Evolutionary conservation across 2,797 vertebrate species (phyloP), one percentile per base, ranked within the genome.

Genomic region (Florisuga fusca): DNA sequence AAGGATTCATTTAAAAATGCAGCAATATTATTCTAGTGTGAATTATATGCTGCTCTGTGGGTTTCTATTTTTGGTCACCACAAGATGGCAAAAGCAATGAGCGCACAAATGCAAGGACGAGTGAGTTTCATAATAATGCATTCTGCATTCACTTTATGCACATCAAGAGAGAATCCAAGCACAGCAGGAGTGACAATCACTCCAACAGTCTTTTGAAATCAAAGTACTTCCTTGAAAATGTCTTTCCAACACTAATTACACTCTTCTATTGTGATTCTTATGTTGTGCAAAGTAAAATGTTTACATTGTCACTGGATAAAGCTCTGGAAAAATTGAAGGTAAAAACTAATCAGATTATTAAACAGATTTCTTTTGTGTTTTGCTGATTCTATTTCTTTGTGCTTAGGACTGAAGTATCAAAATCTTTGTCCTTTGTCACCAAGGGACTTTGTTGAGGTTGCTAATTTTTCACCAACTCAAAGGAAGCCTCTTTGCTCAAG

Each of bases 71-170:
- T 95, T 94, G 94, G 55, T 96, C 83, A 93, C 94, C 93, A 92
- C 92, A 95, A 96, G 92, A 95, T 94, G 96, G 92, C 95, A 96
- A 97, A 88, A 97, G 92, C 79, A 95, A 93, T 89, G 91, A 96
- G 64, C 62, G 33, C 90, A 91, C 51, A 92, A 95, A 95, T 77
- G 75, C 84, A 94, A 92, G 89, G 79, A 79, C 20, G 36, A 96
- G 55, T 67, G 91, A 84, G 83, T 95, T 96, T 93, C 84, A 78
- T 96, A 94, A 94, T 92, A 93, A 93, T 88, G 67, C 3, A 0
- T 84, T 92, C 68, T 95, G 75, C 84, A 69, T 94, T 96, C 83
- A 89, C 68, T 96, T 96, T 76, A 79, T 96, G 82, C 94, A 79
- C 94, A 93, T 95, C 93, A 83, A 87, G 94, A 96, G 89, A 91